These are phyloP conservation scores for Nestor notabilis DNA, from an alignment of 2,113 vertebrate species.

Conservation along the genomic window DNA sequence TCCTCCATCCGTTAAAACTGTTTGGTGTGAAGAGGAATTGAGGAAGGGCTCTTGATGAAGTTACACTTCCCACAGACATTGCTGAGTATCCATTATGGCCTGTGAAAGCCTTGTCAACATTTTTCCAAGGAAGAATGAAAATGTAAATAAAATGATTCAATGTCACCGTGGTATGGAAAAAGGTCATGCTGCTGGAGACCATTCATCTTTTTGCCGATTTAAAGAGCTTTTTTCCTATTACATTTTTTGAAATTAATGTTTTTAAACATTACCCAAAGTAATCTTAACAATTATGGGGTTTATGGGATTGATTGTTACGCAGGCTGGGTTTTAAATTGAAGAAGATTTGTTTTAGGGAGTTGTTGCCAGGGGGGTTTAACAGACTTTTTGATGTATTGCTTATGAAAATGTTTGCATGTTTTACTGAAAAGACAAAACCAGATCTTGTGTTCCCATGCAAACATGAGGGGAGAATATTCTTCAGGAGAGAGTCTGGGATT, in stretches of 20 bases:
- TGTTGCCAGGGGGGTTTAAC: background rate
- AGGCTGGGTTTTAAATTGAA: conserved; percentile 22
- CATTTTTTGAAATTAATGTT: conserved; percentile 81
- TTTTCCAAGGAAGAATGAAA: conserved; percentile 75
- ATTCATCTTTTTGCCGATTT: conserved; percentile 73
- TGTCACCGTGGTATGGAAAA: conserved; percentile 69
- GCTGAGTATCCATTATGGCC: conserved; percentile 39
- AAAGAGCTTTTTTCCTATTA: conserved; percentile 81
- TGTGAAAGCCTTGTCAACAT: conserved; percentile 78
- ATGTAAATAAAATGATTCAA: conserved; percentile 81
- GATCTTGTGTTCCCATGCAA: background rate
- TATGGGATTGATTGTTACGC: conserved; percentile 65
- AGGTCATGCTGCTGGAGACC: conserved; percentile 63
- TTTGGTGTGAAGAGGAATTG: background rate
- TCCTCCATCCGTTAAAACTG: conserved; percentile 67
- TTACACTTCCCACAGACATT: background rate
- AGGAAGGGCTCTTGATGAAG: conserved; percentile 18
- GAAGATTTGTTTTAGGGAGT: conserved; percentile 30
- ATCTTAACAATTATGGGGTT: conserved; percentile 72
- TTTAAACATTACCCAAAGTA: conserved; percentile 74
- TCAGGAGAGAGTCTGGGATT: background rate
- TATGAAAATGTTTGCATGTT: background rate
- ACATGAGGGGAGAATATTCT: background rate
- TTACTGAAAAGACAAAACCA: background rate
- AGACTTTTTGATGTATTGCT: background rate